Percentiles rank a stretch among this genome's conserved stretches.
phyloP scores from a whole-genome alignment of 2,888 invertebrate genomes.

The Philopedon plagiatum region DNA sequence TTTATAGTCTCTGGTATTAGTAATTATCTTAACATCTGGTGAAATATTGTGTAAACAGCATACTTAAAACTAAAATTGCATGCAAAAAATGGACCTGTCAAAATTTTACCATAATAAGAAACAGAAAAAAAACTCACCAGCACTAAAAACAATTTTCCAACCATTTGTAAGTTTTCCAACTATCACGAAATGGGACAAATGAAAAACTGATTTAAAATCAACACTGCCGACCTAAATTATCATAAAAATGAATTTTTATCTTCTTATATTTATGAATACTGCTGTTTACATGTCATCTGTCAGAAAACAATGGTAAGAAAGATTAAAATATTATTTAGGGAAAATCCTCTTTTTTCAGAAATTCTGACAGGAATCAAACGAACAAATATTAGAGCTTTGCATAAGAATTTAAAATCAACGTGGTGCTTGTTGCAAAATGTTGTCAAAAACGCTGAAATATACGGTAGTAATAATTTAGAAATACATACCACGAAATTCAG shows the following conservation, averaged over 20 bases:
- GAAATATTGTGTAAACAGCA: not conserved
- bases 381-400: not conserved
- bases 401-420: not conserved
- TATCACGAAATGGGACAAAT: slow-evolving; percentile 8
- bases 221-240: not conserved
- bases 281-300: not conserved
- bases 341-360: not conserved
- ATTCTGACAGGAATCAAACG: not conserved
- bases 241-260: not conserved
- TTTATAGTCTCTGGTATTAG: too few species aligned
- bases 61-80: not conserved
- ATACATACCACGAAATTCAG: too few species aligned
- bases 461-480: too few species aligned
- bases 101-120: not conserved
- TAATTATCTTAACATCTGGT: too few species aligned
- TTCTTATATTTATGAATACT: not conserved
- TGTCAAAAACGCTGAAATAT: not conserved
- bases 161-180: slow-evolving; percentile 9
- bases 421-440: not conserved
- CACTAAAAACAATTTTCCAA: slow-evolving; percentile 5
- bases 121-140: not conserved
- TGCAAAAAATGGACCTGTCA: slow-evolving; percentile 7
- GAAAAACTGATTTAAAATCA: slow-evolving; percentile 6
- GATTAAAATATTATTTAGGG: not conserved
- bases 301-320: slow-evolving; percentile 7